Evolutionary conservation across 2,888 invertebrate genomes (phyloP).

Genomic region (Drepana falcataria): DNA sequence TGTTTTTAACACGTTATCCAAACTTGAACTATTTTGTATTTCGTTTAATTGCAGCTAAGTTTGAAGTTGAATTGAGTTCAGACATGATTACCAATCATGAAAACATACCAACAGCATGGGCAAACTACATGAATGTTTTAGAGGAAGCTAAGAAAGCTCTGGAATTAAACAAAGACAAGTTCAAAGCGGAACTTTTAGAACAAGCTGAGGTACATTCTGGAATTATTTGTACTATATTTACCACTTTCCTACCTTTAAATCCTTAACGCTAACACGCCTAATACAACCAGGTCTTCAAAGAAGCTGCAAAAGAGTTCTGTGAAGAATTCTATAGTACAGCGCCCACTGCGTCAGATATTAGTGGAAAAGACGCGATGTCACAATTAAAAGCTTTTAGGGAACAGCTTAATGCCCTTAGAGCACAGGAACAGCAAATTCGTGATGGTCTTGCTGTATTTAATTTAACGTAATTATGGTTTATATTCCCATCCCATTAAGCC

Average conservation of each 20-base stretch:
- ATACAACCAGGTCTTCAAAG: slow-evolving; percentile 77
- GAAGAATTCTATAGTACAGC: slow-evolving; percentile 83
- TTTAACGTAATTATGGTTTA: slow-evolving; percentile 67
- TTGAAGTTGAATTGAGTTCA: slow-evolving; percentile 83
- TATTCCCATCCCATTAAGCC: neutral
- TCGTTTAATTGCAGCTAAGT: slow-evolving; percentile 73
- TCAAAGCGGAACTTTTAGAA: slow-evolving; percentile 83
- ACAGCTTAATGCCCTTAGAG: slow-evolving; percentile 77
- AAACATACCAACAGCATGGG: slow-evolving; percentile 82
- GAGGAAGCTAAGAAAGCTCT: slow-evolving; percentile 86
- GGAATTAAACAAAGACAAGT: slow-evolving; percentile 84
- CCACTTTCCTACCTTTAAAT: neutral
- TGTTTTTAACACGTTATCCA: too few relatives aligned
- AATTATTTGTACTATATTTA: neutral
- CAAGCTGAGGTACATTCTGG: slow-evolving; percentile 79
- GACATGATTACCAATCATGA: slow-evolving; percentile 78
- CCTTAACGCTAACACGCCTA: neutral
- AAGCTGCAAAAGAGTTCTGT: slow-evolving; percentile 82
- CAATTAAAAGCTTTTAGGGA: slow-evolving; percentile 76
- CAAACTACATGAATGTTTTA: slow-evolving; percentile 82
- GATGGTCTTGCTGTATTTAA: slow-evolving; percentile 87
- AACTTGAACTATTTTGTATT: slow-evolving; percentile 1
- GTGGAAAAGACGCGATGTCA: slow-evolving; percentile 76
- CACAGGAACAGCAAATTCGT: slow-evolving; percentile 82
- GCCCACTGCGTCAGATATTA: slow-evolving; percentile 81